These are phyloP conservation scores for Falco punctatus DNA, from an alignment of 2,113 vertebrate species.

Conservation along the genomic window DNA sequence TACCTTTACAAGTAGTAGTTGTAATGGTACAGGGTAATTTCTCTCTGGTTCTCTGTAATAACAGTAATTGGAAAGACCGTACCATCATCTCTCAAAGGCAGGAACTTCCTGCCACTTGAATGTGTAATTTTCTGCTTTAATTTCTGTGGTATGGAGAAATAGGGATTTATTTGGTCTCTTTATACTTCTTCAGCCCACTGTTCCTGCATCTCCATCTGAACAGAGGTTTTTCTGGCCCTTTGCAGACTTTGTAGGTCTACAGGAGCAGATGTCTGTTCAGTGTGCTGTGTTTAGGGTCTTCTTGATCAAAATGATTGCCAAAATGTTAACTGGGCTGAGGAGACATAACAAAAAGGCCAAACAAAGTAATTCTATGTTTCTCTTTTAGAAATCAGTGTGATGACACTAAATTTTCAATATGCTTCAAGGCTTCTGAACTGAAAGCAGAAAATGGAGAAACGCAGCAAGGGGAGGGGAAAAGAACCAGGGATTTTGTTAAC, in stretches of 20 bases:
- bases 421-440: neutral
- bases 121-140: neutral
- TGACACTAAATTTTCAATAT: neutral
- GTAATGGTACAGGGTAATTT: neutral
- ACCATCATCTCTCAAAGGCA: neutral
- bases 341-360: neutral
- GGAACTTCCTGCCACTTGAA: neutral
- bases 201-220: accelerated
- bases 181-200: neutral
- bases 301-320: neutral
- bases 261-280: neutral
- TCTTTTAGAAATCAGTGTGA: neutral
- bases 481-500: neutral
- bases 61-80: neutral
- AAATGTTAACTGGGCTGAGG: neutral
- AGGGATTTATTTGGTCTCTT: neutral
- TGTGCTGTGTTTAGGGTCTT: neutral
- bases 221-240: neutral
- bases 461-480: neutral
- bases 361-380: neutral
- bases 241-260: neutral
- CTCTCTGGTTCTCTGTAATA: neutral
- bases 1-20: neutral
- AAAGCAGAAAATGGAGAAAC: neutral
- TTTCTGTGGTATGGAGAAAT: neutral